Base-by-base conservation (phyloP, 2,113 vertebrate genomes). In the Saguinus imperator region DNA sequence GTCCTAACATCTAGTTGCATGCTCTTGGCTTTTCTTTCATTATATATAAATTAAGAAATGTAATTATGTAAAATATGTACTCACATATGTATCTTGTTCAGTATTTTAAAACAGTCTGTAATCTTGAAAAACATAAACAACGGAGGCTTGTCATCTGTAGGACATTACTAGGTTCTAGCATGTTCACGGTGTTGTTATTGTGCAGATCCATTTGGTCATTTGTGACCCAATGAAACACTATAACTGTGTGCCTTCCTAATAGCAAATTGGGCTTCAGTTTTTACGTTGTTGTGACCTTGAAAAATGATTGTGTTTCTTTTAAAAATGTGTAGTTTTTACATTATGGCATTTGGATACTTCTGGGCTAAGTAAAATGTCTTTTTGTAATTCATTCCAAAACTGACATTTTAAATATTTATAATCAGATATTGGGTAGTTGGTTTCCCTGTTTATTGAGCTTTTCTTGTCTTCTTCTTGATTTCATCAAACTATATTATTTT, bases 311-410 rank as follows among this genome's bases (percentile, higher is more conserved):
- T 70, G 64, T 93, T 76, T 6, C 35, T 68, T 70, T 77, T 32
- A 87, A 84, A 91, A 83, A 40, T n/a, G 40, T 3, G 4, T 87
- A n/a, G 21, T 16, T 84, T 35, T 66, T 75, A 1, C 5, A 61
- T 35, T 52, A 7, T 66, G 37, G 35, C 82, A 27, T 89, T 80
- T 76, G 86, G 40, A 23, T 80, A 45, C 32, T 43, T 82, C 35
- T 89, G 32, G 40, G 73, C 21, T 61, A 25, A 40, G 45, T 82
- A 70, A 61, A 95, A 29, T 73, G n/a, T 35, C 8, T 66, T 64
- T 73, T 66, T 87, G 13, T 29, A 37, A 66, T 58, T 94, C 32
- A 76, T 89, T 97, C n/a, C 94, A 89, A 87, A 94, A 81, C 48
- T 77, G 61, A 96, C 72, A 82, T 91, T 90, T 83, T 79, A 80